phyloP scores from a whole-genome alignment of 2,797 vertebrate species.

The Rhadinocentrus ornatus region DNA sequence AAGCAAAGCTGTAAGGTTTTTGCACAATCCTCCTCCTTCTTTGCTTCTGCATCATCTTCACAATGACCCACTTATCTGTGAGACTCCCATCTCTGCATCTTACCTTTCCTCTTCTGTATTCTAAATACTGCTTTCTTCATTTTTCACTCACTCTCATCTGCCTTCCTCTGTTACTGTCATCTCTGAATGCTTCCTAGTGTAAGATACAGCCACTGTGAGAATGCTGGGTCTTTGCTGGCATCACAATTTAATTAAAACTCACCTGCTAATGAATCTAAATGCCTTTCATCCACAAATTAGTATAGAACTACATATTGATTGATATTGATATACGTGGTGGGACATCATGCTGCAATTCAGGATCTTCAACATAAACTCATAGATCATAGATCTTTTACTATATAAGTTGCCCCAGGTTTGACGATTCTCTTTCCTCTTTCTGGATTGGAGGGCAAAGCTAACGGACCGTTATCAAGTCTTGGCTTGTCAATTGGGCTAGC shows the following conservation, averaged over 20 bases:
- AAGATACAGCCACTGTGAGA: not conserved
- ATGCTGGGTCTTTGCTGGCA: not conserved
- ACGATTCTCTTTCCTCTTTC: not conserved
- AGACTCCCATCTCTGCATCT: slow-evolving; percentile 27
- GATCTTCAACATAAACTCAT: not conserved
- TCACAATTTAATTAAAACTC: not conserved
- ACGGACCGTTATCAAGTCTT: not conserved
- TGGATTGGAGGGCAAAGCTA: not conserved
- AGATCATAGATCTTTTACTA: not conserved
- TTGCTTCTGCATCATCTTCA: slow-evolving; percentile 59
- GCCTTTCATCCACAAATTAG: not conserved
- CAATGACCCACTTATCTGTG: slow-evolving; percentile 63
- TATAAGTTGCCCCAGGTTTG: not conserved
- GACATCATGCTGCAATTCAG: not conserved
- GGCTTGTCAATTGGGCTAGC: not conserved
- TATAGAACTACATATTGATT: not conserved
- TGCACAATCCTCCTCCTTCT: slow-evolving; percentile 67
- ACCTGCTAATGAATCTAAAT: not conserved
- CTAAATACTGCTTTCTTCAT: slow-evolving; percentile 15
- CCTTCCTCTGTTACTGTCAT: not conserved
- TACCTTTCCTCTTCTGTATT: slow-evolving; percentile 24
- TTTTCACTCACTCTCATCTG: not conserved
- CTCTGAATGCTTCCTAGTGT: not conserved
- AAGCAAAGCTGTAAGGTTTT: slow-evolving; percentile 66
- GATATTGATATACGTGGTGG: not conserved